Percentiles rank a stretch among this genome's conserved stretches.
These are phyloP conservation scores for Saturnia pavonia DNA, from an alignment of 2,888 invertebrate species.

Conservation along the genomic window DNA sequence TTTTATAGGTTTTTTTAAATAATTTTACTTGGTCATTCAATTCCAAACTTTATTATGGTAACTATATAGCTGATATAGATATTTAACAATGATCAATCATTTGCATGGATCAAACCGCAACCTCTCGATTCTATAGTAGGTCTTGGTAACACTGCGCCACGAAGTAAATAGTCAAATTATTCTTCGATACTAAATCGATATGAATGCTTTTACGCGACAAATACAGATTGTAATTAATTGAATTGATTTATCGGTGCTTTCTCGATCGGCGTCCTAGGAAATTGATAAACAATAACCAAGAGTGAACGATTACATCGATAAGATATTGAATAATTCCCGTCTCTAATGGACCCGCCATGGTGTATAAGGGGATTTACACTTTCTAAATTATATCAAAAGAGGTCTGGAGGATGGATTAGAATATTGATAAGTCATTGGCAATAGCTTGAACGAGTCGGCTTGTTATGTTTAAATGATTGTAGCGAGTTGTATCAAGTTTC, in stretches of 20 bases:
- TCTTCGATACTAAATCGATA: conserved; percentile 52
- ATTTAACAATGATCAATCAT: no score
- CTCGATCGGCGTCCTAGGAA: conserved; percentile 55
- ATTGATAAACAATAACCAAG: conserved; percentile 77
- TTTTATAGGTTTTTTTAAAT: no score
- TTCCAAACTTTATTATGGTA: no score
- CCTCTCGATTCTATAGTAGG: no score
- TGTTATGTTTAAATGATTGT: conserved; percentile 26
- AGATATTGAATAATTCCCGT: conserved; percentile 71
- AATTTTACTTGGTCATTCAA: no score
- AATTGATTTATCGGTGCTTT: conserved; percentile 65
- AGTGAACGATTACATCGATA: conserved; percentile 73
- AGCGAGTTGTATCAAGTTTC: conserved; percentile 7
- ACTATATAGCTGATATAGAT: no score
- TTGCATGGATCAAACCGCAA: no score
- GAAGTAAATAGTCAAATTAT: neutral
- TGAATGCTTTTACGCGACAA: conserved; percentile 69
- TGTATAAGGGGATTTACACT: conserved; percentile 75
- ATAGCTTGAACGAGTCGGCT: conserved; percentile 18
- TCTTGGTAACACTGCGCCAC: no score
- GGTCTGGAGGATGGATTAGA: conserved; percentile 69
- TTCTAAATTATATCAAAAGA: conserved; percentile 74
- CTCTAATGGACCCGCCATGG: conserved; percentile 74
- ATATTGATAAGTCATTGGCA: conserved; percentile 60
- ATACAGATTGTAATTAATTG: conserved; percentile 70